Evolutionary conservation across 2,113 vertebrate species (phyloP).

Genomic region (Parotia lawesii): DNA sequence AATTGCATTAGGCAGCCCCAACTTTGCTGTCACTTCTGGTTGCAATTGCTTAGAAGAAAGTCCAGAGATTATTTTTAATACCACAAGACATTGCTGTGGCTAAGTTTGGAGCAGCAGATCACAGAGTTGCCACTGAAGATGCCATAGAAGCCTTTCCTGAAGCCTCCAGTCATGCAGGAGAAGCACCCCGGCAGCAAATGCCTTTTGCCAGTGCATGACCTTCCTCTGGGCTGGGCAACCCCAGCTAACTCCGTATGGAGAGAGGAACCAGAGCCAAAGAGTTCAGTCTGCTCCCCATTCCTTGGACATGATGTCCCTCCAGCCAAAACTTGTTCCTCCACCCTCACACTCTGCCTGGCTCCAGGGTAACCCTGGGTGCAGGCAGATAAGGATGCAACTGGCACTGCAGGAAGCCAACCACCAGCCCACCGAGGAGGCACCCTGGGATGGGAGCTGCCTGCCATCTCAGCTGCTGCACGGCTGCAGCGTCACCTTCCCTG

Average conservation of each 20-base stretch:
- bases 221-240: not conserved
- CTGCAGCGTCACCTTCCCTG: not conserved
- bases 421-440: not conserved
- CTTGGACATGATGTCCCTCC: not conserved
- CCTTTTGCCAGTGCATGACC: not conserved
- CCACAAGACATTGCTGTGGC: not conserved
- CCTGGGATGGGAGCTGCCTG: not conserved
- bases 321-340: not conserved
- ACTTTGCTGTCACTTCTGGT: not conserved
- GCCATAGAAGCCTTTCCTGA: not conserved
- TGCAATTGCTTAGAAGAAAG: not conserved
- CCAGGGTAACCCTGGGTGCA: fast-evolving
- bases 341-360: not conserved
- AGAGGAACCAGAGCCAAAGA: not conserved
- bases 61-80: not conserved
- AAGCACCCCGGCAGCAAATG: not conserved
- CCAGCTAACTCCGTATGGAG: not conserved
- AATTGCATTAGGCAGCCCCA: not conserved
- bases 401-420: fast-evolving
- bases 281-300: not conserved
- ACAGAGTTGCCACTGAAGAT: not conserved
- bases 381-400: not conserved
- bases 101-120: not conserved
- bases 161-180: not conserved
- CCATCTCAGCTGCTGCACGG: not conserved